A percentile compares a stretch with the other conserved stretches of the same genome.
These are phyloP conservation scores for Napeogenes sylphis DNA, from an alignment of 2,888 invertebrate genomes.

Conservation along the genomic window DNA sequence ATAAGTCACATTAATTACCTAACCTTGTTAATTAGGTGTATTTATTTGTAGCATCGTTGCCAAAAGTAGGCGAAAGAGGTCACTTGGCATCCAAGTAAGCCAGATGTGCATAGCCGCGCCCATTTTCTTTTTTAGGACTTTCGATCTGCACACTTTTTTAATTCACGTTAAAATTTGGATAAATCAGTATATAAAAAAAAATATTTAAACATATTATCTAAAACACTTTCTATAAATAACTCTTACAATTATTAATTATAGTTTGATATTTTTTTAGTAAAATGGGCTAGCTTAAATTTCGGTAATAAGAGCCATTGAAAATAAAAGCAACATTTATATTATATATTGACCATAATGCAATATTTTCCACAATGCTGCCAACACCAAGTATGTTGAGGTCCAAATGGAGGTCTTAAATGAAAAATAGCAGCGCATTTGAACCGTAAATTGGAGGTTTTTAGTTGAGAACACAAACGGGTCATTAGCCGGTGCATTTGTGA, in stretches of 20 bases:
- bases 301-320: neutral
- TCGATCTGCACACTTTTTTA: neutral
- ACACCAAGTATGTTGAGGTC: neutral
- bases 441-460: conserved; percentile 7
- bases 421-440: conserved; percentile 3
- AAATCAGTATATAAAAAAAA: neutral
- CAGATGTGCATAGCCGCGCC: conserved; percentile 18
- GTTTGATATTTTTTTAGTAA: too few species aligned
- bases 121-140: conserved; percentile 22
- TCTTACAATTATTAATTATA: too few species aligned
- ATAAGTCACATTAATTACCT: neutral
- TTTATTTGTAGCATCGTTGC: conserved; percentile 30
- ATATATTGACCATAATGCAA: neutral
- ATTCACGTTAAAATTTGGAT: neutral
- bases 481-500: conserved; percentile 23
- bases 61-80: conserved; percentile 31
- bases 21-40: conserved; percentile 30
- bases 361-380: conserved; percentile 1
- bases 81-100: conserved; percentile 29
- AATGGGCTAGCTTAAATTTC: neutral
- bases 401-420: conserved; percentile 2
- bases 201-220: neutral
- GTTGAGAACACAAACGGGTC: conserved; percentile 19
- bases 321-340: neutral
- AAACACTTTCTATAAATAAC: neutral